Base-by-base conservation (phyloP, 1,140 invertebrate species). In the Zaprionus inermis region DNA sequence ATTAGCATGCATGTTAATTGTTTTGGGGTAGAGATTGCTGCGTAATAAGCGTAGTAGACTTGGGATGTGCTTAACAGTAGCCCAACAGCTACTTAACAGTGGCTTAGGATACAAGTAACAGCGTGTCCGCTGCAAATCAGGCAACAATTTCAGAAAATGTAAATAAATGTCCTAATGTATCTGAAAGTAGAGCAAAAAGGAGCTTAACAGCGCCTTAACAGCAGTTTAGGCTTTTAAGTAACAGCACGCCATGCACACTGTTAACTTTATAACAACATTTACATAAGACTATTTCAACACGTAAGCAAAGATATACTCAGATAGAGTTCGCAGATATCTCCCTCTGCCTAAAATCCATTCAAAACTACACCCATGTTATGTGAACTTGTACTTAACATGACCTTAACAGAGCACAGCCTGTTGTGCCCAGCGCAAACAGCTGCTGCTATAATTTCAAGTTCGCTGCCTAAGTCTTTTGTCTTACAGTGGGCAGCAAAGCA, bases 401-500 rank as follows among this genome's bases (percentile, higher is more conserved):
- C 44, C 44, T 49, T 49, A 49, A 22, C 44, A 49, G n/a, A 20
- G 44, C 44, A 22, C 18, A 11, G 3, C 18, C 44, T 20, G 16
- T 7, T 59, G 24, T 28, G 24, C 5, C 1, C 18, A n/a, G n/a
- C n/a, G n/a, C n/a, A n/a, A n/a, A n/a, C n/a, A 20, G 34, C 5
- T 56, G 14, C 51, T 20, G n/a, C 18, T 16, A 20, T 14, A 44
- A 34, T 46, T 56, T 67, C 36, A 38, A 68, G 81, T 81, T 89
- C 63, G 76, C 57, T 70, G 57, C 57, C 51, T 61, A 71, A 80
- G 72, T 83, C 70, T 78, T 89, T 74, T 67, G 66, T 55, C 61
- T 9, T 22, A 44, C 38, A 44, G 38, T 44, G 9, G 44, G 9
- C 3, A 46, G 32, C 38, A 44, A 49, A 0, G 0, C 24, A 28